phyloP scores from a whole-genome alignment of 2,888 invertebrate genomes.

The Omphaloscelis lunosa region DNA sequence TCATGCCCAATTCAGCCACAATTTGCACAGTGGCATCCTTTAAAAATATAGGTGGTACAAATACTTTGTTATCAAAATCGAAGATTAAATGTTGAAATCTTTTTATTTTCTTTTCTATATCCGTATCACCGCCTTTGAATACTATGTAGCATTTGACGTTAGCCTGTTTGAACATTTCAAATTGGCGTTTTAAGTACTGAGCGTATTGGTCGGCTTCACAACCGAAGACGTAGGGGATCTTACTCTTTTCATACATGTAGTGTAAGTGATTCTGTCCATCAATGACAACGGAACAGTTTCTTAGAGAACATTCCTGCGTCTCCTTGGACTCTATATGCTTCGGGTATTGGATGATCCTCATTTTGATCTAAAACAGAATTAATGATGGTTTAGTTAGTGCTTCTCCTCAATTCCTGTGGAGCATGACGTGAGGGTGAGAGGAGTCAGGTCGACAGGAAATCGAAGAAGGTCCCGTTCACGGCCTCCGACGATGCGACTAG shows the following conservation, averaged over 20 bases:
- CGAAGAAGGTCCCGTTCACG: neutral
- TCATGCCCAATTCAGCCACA: slow-evolving; percentile 70
- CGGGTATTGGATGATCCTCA: slow-evolving; percentile 41
- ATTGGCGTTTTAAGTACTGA: slow-evolving; percentile 58
- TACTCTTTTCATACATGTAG: slow-evolving; percentile 60
- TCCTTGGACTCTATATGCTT: slow-evolving; percentile 5
- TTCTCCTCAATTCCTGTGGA: neutral
- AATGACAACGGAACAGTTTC: slow-evolving; percentile 70
- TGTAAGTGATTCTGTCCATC: slow-evolving; percentile 74
- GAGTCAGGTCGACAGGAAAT: neutral
- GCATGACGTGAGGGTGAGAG: too few relatives aligned
- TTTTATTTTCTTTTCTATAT: slow-evolving; percentile 54
- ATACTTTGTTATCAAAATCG: slow-evolving; percentile 12
- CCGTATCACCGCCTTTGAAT: slow-evolving; percentile 73
- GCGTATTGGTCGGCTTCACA: slow-evolving; percentile 73
- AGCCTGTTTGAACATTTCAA: slow-evolving; percentile 70
- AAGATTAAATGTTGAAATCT: slow-evolving; percentile 4
- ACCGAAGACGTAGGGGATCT: slow-evolving; percentile 65
- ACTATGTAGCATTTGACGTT: slow-evolving; percentile 73
- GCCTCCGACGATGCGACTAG: neutral
- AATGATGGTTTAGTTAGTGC: slow-evolving; percentile 7
- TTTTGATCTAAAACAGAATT: slow-evolving; percentile 49
- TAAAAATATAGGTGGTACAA: slow-evolving; percentile 64
- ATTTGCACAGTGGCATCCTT: slow-evolving; percentile 69
- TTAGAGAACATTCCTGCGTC: slow-evolving; percentile 43